Conservation (phyloP, 2,113 vertebrate species). For the Tyto alba region DNA sequence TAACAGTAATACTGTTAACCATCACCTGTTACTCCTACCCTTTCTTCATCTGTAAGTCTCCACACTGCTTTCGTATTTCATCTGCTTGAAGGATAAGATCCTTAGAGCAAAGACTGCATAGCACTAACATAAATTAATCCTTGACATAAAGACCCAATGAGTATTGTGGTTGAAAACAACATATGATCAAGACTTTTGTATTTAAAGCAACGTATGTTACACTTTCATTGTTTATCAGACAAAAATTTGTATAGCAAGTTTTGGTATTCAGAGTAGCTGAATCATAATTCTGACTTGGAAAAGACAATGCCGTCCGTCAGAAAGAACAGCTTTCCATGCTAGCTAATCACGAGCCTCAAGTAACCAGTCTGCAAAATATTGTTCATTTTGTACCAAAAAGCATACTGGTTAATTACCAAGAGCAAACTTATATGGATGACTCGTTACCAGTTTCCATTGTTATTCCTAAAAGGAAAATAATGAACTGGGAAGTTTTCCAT, state of each 20-base stretch:
- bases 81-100: fast-evolving
- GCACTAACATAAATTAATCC: neutral
- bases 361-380: neutral
- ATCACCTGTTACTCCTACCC: neutral
- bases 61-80: neutral
- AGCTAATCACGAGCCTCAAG: neutral
- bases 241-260: neutral
- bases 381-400: neutral
- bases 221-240: neutral
- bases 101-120: neutral
- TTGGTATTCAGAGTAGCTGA: neutral
- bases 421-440: neutral
- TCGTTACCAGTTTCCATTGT: neutral
- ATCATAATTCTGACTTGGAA: neutral
- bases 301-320: neutral
- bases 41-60: neutral
- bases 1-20: no score
- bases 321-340: neutral
- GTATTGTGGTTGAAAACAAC: neutral
- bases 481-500: neutral
- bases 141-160: neutral
- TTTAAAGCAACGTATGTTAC: neutral
- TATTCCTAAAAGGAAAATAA: neutral
- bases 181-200: neutral
- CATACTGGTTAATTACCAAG: neutral